Conservation (phyloP, 2,888 invertebrate genomes). For the Syritta pipiens region DNA sequence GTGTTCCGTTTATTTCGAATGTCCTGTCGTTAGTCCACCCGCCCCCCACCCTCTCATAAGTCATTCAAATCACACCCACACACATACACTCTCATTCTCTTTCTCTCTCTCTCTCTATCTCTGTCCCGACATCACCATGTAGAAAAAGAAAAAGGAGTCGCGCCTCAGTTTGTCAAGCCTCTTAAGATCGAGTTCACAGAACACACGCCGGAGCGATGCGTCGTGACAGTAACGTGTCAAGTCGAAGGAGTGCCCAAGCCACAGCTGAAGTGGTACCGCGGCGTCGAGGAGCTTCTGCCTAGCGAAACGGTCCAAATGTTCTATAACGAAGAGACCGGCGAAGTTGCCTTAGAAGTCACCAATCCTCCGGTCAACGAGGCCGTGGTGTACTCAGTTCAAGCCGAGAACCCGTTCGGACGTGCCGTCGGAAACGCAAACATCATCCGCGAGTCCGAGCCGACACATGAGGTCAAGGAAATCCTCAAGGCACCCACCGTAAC, state of each 20-base stretch:
- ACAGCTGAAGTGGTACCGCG: conserved; percentile 85
- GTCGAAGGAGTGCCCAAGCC: conserved; percentile 86
- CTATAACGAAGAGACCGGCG: conserved; percentile 83
- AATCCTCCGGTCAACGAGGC: conserved; percentile 85
- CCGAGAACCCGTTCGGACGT: conserved; percentile 86
- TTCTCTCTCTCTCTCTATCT: conserved; percentile 39
- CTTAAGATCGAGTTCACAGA: conserved; percentile 84
- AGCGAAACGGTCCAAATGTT: conserved; percentile 81
- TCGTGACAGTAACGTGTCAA: conserved; percentile 84
- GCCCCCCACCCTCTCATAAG: conserved; percentile 16
- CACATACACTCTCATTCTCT: conserved; percentile 47
- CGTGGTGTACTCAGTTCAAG: conserved; percentile 85
- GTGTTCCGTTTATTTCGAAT: conserved; percentile 31
- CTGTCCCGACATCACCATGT: conserved; percentile 75
- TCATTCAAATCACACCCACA: conserved; percentile 43
- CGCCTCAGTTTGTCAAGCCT: conserved; percentile 84
- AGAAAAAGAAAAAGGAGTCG: conserved; percentile 85
- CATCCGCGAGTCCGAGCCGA: conserved; percentile 79
- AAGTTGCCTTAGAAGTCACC: conserved; percentile 83
- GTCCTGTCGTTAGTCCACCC: too few relatives aligned
- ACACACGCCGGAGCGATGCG: conserved; percentile 80
- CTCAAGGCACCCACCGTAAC: conserved; percentile 87
- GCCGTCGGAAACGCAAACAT: conserved; percentile 88
- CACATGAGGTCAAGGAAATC: conserved; percentile 73
- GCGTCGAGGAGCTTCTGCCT: conserved; percentile 83